Evolutionary conservation across 2,888 invertebrate species (phyloP).

Genomic region (Drosophila subsilvestris): DNA sequence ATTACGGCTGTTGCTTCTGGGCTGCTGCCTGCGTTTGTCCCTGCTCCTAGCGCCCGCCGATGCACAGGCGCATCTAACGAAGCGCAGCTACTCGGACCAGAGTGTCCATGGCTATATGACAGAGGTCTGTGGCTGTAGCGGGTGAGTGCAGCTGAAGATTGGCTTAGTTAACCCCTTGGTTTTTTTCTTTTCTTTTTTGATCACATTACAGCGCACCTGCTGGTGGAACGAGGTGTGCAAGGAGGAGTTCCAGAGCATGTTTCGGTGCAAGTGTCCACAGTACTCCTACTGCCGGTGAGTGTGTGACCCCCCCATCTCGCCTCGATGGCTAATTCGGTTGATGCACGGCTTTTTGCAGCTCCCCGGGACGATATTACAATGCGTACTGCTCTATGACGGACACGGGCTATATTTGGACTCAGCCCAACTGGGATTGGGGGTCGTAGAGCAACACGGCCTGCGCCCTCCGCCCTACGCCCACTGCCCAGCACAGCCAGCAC

Average conservation of each 20-base stretch:
- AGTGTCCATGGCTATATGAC: conserved; percentile 92
- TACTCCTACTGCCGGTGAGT: conserved; percentile 92
- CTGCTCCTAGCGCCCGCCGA: conserved; percentile 38
- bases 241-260: conserved; percentile 94
- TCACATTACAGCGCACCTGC: conserved; percentile 89
- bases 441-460: conserved; percentile 48
- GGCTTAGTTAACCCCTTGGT: conserved; percentile 1
- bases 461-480: not conserved
- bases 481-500: conserved; percentile 12
- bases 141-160: not conserved
- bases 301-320: not conserved
- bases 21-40: conserved; percentile 5
- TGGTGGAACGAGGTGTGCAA: conserved; percentile 98
- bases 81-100: conserved; percentile 91
- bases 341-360: conserved; percentile 82
- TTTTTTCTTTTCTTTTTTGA: conserved; percentile 61
- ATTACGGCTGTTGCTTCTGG: conserved; percentile 44
- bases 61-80: conserved; percentile 84
- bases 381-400: conserved; percentile 95
- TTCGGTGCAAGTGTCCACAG: conserved; percentile 94
- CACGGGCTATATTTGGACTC: conserved; percentile 95
- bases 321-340: conserved; percentile 3
- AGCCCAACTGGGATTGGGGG: conserved; percentile 86
- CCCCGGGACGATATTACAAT: conserved; percentile 94
- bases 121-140: conserved; percentile 86